Conservation (phyloP, 2,113 vertebrate species). For the Nesoenas mayeri region DNA sequence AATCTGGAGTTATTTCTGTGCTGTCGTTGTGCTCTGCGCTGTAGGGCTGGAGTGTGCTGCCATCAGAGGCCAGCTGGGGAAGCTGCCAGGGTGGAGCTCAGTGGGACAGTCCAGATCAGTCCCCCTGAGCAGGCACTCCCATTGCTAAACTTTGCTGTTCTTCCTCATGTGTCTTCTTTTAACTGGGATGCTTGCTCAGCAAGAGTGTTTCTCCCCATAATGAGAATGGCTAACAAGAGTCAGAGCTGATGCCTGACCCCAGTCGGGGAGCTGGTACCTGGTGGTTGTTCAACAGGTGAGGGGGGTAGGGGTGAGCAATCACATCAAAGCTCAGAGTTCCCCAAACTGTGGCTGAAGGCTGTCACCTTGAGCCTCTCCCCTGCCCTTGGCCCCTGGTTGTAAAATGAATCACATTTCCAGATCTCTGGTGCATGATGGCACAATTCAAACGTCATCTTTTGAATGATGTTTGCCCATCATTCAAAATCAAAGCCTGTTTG, state of each 20-base stretch:
- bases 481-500: slow-evolving; percentile 1
- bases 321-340: not conserved
- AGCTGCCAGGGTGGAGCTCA: not conserved
- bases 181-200: rapidly evolving
- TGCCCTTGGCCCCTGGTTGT: not conserved
- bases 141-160: not conserved
- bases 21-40: not conserved
- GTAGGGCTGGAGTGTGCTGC: not conserved
- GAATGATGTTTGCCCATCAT: slow-evolving; percentile 15
- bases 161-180: rapidly evolving
- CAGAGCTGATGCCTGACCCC: not conserved
- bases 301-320: not conserved
- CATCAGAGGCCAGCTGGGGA: not conserved
- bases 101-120: not conserved
- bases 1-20: not conserved
- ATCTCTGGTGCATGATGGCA: not conserved
- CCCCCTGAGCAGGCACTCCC: not conserved
- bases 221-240: not conserved
- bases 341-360: not conserved
- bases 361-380: not conserved
- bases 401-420: not conserved
- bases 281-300: not conserved
- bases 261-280: not conserved
- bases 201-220: not conserved
- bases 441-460: not conserved